Evolutionary conservation across 2,888 invertebrate species (phyloP).

Genomic region (Serripes groenlandicus): DNA sequence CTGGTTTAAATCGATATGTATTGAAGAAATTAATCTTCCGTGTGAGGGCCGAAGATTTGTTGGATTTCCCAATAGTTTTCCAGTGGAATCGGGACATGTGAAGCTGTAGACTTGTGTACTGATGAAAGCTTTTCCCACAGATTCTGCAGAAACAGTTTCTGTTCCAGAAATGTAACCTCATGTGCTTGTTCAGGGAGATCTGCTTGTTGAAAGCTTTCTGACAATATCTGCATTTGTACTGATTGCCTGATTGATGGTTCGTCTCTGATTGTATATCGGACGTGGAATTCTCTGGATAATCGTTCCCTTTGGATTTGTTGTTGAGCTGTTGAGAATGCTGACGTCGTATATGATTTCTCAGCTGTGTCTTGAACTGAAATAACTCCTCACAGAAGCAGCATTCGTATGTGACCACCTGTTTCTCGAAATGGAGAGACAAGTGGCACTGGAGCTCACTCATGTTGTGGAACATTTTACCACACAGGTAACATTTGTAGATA

Average conservation of each 20-base stretch:
- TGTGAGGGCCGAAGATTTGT: constrained; percentile 19
- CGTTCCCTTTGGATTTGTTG: constrained; percentile 11
- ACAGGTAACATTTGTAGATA: constrained; percentile 85
- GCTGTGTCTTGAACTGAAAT: constrained; percentile 81
- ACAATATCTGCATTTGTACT: constrained; percentile 58
- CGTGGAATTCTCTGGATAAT: neutral
- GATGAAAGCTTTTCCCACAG: constrained; percentile 86
- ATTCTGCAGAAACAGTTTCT: constrained; percentile 61
- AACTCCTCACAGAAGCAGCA: constrained; percentile 82
- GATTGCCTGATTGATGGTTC: constrained; percentile 7
- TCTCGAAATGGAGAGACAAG: constrained; percentile 83
- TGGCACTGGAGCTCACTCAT: constrained; percentile 83
- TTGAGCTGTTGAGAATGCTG: constrained; percentile 50
- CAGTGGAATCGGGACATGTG: constrained; percentile 78
- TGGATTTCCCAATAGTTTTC: constrained; percentile 47
- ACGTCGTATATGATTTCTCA: constrained; percentile 78
- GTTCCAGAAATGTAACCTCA: constrained; percentile 54
- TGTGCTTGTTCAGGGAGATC: constrained; percentile 55
- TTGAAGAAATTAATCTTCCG: constrained; percentile 53
- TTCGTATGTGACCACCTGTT: constrained; percentile 78
- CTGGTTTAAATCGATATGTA: constrained; percentile 29
- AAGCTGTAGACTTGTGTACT: constrained; percentile 84
- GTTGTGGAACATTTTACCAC: constrained; percentile 82
- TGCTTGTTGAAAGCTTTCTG: constrained; percentile 47
- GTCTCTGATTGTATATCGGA: neutral